Conservation (phyloP, 1,140 invertebrate species). For the Campoletis sonorensis region DNA sequence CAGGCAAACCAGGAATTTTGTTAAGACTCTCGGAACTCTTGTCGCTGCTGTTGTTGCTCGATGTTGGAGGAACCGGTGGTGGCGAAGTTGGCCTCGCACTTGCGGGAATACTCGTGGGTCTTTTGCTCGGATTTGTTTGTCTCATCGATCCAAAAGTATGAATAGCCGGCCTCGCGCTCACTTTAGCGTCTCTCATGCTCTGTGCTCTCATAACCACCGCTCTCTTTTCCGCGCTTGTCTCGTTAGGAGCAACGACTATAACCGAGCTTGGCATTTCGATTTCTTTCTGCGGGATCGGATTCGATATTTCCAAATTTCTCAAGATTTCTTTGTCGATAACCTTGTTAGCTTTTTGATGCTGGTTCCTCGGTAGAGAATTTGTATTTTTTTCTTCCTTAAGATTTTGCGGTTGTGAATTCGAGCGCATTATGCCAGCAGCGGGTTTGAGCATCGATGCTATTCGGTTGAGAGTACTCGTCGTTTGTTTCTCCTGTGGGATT, state of each 20-base stretch:
- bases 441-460: conserved; percentile 87
- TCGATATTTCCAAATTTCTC: conserved; percentile 87
- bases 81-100: conserved; percentile 80
- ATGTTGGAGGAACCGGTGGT: conserved; percentile 79
- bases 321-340: conserved; percentile 83
- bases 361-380: conserved; percentile 76
- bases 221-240: conserved; percentile 70
- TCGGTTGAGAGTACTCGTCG: conserved; percentile 81
- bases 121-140: conserved; percentile 71
- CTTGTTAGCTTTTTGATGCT: conserved; percentile 80
- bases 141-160: conserved; percentile 89
- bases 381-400: conserved; percentile 75
- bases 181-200: conserved; percentile 83
- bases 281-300: conserved; percentile 84
- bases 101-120: conserved; percentile 83
- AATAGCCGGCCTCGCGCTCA: conserved; percentile 79
- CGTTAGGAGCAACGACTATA: conserved; percentile 77
- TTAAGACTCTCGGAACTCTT: conserved; percentile 63
- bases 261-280: conserved; percentile 79
- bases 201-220: conserved; percentile 83
- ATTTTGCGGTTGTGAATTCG: conserved; percentile 56
- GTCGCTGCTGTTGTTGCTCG: conserved; percentile 62
- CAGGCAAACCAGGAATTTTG: conserved; percentile 73
- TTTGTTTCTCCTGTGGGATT: conserved; percentile 55
- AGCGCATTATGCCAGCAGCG: conserved; percentile 77